phyloP scores from a whole-genome alignment of 1,140 invertebrate genomes.

The Conus betulinus region DNA sequence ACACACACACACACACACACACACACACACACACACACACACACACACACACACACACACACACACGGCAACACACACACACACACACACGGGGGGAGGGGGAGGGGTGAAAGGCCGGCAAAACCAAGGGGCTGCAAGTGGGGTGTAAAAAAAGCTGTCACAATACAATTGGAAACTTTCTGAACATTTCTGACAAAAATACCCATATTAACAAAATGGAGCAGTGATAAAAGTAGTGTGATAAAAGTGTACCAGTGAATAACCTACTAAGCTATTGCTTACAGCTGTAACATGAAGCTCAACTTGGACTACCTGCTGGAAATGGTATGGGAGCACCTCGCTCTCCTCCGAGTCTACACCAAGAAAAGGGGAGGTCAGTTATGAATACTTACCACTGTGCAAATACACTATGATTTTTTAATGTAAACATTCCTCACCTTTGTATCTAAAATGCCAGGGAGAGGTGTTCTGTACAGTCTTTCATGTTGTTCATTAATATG shows the following conservation, averaged over 20 bases:
- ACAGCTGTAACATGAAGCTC: slow-evolving; percentile 98
- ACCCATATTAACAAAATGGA: no score
- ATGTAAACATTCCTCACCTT: background rate
- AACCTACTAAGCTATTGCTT: background rate
- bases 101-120: no score
- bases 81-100: no score
- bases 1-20: no score
- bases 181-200: no score
- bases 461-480: background rate
- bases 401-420: background rate
- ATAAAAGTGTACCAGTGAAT: background rate
- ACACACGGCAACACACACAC: no score
- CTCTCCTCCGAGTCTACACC: slow-evolving; percentile 97
- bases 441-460: background rate
- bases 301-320: slow-evolving; percentile 98
- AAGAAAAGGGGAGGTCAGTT: slow-evolving; percentile 92
- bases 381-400: background rate
- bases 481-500: background rate
- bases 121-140: no score
- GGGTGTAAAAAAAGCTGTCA: no score
- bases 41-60: no score
- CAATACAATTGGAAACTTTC: no score
- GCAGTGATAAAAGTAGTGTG: background rate
- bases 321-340: slow-evolving; percentile 94
- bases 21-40: no score